Conservation (phyloP, 2,888 invertebrate genomes). For the Dicyrtomina minuta region DNA sequence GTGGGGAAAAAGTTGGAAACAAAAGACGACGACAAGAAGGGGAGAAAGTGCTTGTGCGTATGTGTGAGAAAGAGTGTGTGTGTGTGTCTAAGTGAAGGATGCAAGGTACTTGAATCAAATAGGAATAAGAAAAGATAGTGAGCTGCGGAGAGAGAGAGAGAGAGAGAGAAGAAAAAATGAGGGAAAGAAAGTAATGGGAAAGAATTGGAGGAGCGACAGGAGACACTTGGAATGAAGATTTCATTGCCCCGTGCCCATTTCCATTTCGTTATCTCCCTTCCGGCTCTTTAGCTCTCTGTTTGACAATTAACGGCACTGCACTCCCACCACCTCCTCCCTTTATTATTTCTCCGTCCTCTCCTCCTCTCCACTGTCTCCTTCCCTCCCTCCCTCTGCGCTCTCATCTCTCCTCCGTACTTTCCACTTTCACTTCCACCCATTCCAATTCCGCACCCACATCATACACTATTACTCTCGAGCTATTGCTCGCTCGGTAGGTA, state of each 20-base stretch:
- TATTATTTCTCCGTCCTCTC: background rate
- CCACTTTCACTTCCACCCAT: too few relatives aligned
- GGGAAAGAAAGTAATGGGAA: background rate
- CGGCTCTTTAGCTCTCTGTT: constrained; percentile 5
- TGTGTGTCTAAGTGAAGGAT: too few relatives aligned
- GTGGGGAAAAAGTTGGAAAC: too few relatives aligned
- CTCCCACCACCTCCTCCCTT: background rate
- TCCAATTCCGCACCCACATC: too few relatives aligned
- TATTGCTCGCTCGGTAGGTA: too few relatives aligned
- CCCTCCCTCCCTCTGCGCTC: background rate
- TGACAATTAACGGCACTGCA: background rate
- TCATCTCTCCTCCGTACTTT: background rate
- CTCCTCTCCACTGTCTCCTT: background rate
- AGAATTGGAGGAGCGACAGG: too few relatives aligned
- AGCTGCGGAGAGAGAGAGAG: background rate
- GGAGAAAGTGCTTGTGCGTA: too few relatives aligned
- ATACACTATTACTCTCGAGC: too few relatives aligned
- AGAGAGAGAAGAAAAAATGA: background rate
- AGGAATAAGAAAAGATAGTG: constrained; percentile 15
- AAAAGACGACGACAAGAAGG: background rate
- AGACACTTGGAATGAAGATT: constrained; percentile 9
- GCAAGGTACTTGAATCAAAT: too few relatives aligned
- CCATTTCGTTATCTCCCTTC: constrained; percentile 27
- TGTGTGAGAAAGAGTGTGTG: too few relatives aligned
- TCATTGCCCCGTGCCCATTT: constrained; percentile 19